A percentile compares a stretch with the other conserved stretches of the same genome.
Conservation (phyloP, 2,797 vertebrate species). For the Brachyrhaphis roseni region DNA sequence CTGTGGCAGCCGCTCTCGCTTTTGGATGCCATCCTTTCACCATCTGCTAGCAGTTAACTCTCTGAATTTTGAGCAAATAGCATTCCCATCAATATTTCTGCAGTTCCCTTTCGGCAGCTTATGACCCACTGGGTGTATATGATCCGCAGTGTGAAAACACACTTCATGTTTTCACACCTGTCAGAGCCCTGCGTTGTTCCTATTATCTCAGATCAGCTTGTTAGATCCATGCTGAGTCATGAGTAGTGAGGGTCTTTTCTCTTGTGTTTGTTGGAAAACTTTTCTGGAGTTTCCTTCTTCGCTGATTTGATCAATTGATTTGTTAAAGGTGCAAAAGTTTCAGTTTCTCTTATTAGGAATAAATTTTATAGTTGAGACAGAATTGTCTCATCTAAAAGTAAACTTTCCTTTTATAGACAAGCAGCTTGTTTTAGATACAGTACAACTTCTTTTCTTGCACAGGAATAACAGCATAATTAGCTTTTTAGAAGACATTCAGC, state of each 20-base stretch:
- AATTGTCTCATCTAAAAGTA: background rate
- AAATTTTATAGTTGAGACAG: background rate
- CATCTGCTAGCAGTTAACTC: conserved; percentile 37
- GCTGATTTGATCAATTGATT: background rate
- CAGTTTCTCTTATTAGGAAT: background rate
- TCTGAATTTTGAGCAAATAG: conserved; percentile 39
- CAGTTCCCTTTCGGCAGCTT: conserved; percentile 36
- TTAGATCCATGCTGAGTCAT: conserved; percentile 8
- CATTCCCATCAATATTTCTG: conserved; percentile 31
- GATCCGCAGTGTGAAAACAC: conserved; percentile 18
- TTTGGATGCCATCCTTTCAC: conserved; percentile 14
- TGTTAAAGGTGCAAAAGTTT: background rate
- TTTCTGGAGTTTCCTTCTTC: conserved; percentile 3
- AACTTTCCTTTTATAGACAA: background rate
- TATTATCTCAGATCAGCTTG: conserved; percentile 5
- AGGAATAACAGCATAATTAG: background rate
- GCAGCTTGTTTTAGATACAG: background rate
- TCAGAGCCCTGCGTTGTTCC: conserved; percentile 7
- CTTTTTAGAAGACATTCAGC: background rate
- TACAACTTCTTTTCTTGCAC: background rate
- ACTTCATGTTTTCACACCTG: conserved; percentile 8
- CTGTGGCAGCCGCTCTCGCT: background rate
- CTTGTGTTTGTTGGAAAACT: background rate
- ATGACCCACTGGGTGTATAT: conserved; percentile 6
- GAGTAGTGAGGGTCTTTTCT: background rate